A percentile compares a stretch with the other conserved stretches of the same genome.
Evolutionary conservation across 2,888 invertebrate genomes (phyloP).

Genomic region (Prosopocoilus inquinatus): DNA sequence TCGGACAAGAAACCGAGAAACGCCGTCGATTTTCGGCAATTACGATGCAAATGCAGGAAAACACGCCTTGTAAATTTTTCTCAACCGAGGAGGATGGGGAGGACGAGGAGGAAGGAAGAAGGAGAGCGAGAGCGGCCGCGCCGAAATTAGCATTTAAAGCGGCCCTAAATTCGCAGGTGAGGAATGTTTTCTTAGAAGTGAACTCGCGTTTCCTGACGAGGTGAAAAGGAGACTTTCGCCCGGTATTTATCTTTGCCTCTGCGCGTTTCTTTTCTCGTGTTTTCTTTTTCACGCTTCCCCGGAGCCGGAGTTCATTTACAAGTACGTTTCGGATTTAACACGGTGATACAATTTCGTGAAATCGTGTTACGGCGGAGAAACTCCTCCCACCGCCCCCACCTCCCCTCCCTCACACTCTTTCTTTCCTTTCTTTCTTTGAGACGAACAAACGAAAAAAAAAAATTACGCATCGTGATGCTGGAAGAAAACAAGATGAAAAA

Average conservation of each 20-base stretch:
- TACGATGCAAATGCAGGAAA: conserved; percentile 8
- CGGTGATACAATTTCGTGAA: too few species aligned
- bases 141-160: conserved; percentile 9
- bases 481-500: too few species aligned
- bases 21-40: conserved; percentile 1
- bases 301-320: too few species aligned
- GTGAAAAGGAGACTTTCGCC: too few species aligned
- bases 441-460: background rate
- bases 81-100: background rate
- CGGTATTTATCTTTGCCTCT: too few species aligned
- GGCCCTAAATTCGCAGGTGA: conserved; percentile 5
- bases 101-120: background rate
- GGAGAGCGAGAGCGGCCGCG: background rate
- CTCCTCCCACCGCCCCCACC: background rate
- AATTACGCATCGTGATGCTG: too few species aligned
- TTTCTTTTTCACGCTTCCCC: too few species aligned
- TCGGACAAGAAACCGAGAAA: background rate
- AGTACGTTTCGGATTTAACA: too few species aligned
- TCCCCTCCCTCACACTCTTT: background rate
- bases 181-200: background rate
- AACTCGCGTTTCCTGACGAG: background rate
- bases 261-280: too few species aligned
- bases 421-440: background rate
- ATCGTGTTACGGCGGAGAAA: background rate
- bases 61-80: conserved; percentile 10